These are phyloP conservation scores for Maniola jurtina DNA, from an alignment of 1,140 invertebrate species.

Conservation along the genomic window DNA sequence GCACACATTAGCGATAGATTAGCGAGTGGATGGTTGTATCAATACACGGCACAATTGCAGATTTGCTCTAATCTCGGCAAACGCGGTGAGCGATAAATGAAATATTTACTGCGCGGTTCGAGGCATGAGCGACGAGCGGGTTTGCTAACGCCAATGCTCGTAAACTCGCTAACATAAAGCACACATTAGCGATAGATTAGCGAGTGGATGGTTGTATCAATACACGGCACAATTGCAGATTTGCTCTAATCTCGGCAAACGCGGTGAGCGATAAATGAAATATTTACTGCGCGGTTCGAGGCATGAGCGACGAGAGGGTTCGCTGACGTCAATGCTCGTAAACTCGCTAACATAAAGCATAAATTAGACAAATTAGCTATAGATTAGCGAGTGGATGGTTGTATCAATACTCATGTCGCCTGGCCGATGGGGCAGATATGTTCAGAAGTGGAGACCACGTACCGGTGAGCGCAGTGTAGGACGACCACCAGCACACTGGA, in stretches of 20 bases:
- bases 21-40: slow-evolving; percentile 43
- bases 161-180: slow-evolving; percentile 53
- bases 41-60: slow-evolving; percentile 55
- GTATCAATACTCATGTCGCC: slow-evolving; percentile 63
- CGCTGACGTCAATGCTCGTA: slow-evolving; percentile 13
- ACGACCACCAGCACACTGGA: no score
- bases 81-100: slow-evolving; percentile 49
- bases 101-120: slow-evolving; percentile 18
- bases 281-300: slow-evolving; percentile 15
- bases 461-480: no score
- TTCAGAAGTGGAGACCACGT: no score
- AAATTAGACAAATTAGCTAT: slow-evolving; percentile 57
- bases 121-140: slow-evolving; percentile 10
- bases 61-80: slow-evolving; percentile 61
- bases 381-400: slow-evolving; percentile 46
- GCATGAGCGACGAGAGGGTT: slow-evolving; percentile 5
- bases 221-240: slow-evolving; percentile 55
- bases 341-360: slow-evolving; percentile 54
- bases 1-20: slow-evolving; percentile 59
- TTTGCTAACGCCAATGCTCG: slow-evolving; percentile 10
- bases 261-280: slow-evolving; percentile 47
- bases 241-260: slow-evolving; percentile 60
- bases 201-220: slow-evolving; percentile 45
- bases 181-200: slow-evolving; percentile 60
- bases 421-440: no score